Evolutionary conservation across 1,140 invertebrate species (phyloP), one percentile per base, ranked within the genome.

Genomic region (Lucilia cuprina): DNA sequence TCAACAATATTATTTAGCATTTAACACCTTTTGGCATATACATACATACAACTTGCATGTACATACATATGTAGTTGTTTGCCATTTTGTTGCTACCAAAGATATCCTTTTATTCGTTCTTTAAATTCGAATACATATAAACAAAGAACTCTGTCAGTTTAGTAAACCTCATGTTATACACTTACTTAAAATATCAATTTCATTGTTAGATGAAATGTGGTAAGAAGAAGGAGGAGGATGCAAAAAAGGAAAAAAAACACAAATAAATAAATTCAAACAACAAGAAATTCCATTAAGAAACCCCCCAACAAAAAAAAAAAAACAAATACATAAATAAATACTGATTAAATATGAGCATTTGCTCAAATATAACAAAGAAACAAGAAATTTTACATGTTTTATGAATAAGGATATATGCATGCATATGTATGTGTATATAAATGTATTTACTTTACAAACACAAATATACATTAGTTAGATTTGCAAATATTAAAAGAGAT

Each of bases 151-250:
- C 35, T 78, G 75, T 41, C 41, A 55, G 17, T 12, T 14, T n/a
- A 13, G n/a, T 70, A 80, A 80, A 80, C 19, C 77, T 80, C 41
- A 80, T 80, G 77, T 80, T 80, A 47, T 80, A 80, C 77, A 80
- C 77, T 80, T 80, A 30, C 77, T 80, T 80, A 80, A 80, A 80
- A 80, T 80, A 80, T 80, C 77, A 80, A 80, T 80, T 49, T 49
- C 77, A 80, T 80, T 49, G 8, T 70, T 12, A 10, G 19, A 70
- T 70, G 19, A 70, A 70, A 60, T 60, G 55, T 30, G 25, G 25
- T 30, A 30, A 30, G 25, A 3, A 30, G 25, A 3, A 30, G 25
- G 1, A 30, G 25, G 25, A 30, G 25, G 25, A 30, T 30, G 25
- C 25, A 30, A 60, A n/a, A 17, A 78, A 78, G 13, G 17, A 78